A percentile compares a stretch with the other conserved stretches of the same genome.
Conservation (phyloP, 2,113 vertebrate genomes). For the Fulmarus glacialis region DNA sequence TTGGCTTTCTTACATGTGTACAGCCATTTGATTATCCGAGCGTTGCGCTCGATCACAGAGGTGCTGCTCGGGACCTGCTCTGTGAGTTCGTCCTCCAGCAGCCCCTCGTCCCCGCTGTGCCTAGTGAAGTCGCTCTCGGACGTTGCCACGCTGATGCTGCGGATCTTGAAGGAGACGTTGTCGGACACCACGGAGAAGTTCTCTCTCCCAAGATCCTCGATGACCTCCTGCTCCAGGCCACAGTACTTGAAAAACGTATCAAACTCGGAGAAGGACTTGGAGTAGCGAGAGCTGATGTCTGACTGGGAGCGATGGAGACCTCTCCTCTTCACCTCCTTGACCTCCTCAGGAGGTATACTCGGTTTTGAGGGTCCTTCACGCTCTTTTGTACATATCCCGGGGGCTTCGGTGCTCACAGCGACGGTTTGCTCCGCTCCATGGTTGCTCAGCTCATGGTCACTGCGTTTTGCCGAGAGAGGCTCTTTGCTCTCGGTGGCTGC, state of each 20-base stretch:
- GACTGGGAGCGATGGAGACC: conserved; percentile 90
- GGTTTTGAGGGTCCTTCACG: not conserved
- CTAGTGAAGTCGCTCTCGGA: conserved; percentile 85
- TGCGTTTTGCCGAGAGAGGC: not conserved
- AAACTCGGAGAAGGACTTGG: conserved; percentile 83
- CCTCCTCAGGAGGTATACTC: not conserved
- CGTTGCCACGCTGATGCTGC: conserved; percentile 84
- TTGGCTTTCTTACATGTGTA: conserved; percentile 91
- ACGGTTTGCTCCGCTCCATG: not conserved
- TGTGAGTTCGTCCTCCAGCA: conserved; percentile 81
- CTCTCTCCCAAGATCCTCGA: conserved; percentile 86
- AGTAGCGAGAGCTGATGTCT: conserved; percentile 90
- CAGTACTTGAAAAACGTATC: conserved; percentile 93
- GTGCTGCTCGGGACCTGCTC: conserved; percentile 77
- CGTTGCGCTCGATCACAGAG: conserved; percentile 93
- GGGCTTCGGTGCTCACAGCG: not conserved
- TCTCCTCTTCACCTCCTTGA: conserved; percentile 54
- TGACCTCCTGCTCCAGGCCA: conserved; percentile 87
- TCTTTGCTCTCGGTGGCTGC: not conserved
- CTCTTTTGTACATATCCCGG: not conserved
- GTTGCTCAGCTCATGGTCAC: not conserved
- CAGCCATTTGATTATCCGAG: conserved; percentile 97
- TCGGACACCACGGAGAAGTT: conserved; percentile 85
- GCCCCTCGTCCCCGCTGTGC: conserved; percentile 80
- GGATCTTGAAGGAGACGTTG: conserved; percentile 65